Evolutionary conservation across 2,797 vertebrate genomes (phyloP).

Genomic region (Gorsachius magnificus): DNA sequence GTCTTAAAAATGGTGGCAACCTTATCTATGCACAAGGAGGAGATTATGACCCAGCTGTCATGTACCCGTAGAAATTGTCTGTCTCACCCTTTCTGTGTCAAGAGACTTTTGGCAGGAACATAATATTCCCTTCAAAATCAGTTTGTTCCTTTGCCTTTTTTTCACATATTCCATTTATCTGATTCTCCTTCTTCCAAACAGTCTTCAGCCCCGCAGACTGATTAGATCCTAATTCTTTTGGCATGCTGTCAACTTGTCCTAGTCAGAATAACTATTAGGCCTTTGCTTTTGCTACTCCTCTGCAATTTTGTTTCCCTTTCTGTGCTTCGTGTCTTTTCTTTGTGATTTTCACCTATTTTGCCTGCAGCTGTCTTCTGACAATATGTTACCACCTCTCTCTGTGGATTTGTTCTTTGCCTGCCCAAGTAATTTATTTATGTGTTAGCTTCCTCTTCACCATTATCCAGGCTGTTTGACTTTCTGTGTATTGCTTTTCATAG

Average conservation of each 20-base stretch:
- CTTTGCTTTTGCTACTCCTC: conserved; percentile 61
- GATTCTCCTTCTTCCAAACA: conserved; percentile 48
- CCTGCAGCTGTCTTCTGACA: conserved; percentile 71
- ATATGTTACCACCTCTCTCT: conserved; percentile 64
- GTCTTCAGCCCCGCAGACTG: conserved; percentile 53
- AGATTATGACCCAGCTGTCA: conserved; percentile 54
- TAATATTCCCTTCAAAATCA: conserved; percentile 72
- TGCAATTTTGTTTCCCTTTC: conserved; percentile 72
- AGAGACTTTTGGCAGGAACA: conserved; percentile 71
- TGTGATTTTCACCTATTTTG: conserved; percentile 75
- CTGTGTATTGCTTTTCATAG: not conserved
- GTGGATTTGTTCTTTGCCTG: conserved; percentile 70
- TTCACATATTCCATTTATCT: conserved; percentile 58
- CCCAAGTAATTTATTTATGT: conserved; percentile 71
- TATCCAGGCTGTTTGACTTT: conserved; percentile 36
- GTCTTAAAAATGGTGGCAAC: conserved; percentile 3
- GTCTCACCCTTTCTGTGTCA: conserved; percentile 67
- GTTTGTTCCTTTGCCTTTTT: conserved; percentile 58
- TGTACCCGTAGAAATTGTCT: conserved; percentile 43
- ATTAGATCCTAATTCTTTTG: conserved; percentile 76
- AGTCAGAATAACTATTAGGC: conserved; percentile 67
- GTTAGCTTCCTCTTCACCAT: conserved; percentile 7
- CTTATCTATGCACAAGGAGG: conserved; percentile 24
- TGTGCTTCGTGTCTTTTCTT: conserved; percentile 51
- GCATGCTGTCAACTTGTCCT: conserved; percentile 68